Evolutionary conservation across 2,888 invertebrate species (phyloP).

Genomic region (Andrena haemorrhoa): DNA sequence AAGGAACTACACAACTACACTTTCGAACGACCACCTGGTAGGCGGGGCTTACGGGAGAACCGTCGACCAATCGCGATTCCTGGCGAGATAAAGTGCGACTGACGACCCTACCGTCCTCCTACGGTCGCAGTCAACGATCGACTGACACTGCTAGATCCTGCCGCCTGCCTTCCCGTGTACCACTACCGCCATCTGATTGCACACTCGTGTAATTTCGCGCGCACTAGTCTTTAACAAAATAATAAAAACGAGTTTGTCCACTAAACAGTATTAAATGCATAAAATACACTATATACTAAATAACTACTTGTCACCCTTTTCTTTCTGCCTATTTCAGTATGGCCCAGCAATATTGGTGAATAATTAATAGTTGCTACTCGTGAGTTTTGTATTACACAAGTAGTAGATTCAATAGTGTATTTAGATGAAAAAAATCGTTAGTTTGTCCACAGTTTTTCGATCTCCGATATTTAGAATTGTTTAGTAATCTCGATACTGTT

Average conservation of each 20-base stretch:
- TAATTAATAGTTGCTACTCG: neutral
- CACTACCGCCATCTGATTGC: constrained; percentile 56
- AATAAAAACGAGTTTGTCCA: neutral
- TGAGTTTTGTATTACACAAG: neutral
- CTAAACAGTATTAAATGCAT: neutral
- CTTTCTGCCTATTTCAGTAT: neutral
- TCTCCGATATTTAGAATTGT: neutral
- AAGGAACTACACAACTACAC: constrained; percentile 83
- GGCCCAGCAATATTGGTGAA: neutral
- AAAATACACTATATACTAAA: neutral
- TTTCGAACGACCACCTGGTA: constrained; percentile 83
- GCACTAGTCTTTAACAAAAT: neutral
- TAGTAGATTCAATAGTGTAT: neutral
- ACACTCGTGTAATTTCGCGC: neutral
- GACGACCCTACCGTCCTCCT: constrained; percentile 65
- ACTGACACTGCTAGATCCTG: constrained; percentile 47
- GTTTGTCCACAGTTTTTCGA: neutral
- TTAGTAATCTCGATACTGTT: neutral
- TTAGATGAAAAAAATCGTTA: neutral
- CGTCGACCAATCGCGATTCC: constrained; percentile 63
- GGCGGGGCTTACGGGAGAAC: constrained; percentile 77
- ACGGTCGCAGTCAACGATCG: constrained; percentile 64
- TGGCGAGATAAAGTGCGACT: constrained; percentile 46
- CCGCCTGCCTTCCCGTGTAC: constrained; percentile 16
- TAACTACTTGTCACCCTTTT: neutral